Evolutionary conservation across 2,113 vertebrate species (phyloP).

Genomic region (Labeo rohita): DNA sequence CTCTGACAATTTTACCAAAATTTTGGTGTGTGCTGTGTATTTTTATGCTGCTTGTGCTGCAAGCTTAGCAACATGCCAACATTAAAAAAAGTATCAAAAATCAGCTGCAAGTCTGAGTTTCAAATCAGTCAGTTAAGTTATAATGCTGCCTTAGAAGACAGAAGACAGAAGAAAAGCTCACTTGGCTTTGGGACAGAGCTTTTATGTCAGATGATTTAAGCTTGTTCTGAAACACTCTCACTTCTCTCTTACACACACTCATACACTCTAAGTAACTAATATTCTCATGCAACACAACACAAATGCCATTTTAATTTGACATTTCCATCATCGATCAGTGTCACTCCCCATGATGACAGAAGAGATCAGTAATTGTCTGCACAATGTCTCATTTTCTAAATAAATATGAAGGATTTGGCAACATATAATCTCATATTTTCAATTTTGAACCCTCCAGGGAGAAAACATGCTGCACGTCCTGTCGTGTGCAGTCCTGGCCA

Average conservation of each 20-base stretch:
- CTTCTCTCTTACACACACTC: not conserved
- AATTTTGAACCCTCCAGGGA: not conserved
- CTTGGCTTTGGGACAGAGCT: not conserved
- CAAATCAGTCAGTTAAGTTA: not conserved
- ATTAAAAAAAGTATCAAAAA: not conserved
- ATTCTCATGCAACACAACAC: conserved; percentile 17
- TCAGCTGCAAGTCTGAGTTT: not conserved
- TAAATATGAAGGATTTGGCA: not conserved
- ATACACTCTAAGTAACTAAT: not conserved
- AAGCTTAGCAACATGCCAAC: not conserved
- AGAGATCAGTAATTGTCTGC: not conserved
- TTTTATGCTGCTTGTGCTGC: not conserved
- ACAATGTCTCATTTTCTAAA: not conserved
- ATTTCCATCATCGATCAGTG: conserved; percentile 19
- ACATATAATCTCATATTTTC: not conserved
- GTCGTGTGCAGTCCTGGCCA: conserved; percentile 45
- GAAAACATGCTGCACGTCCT: conserved; percentile 24
- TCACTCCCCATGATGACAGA: not conserved
- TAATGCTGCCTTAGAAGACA: not conserved
- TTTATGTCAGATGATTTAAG: conserved; percentile 14
- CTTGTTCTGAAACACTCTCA: not conserved
- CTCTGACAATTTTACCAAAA: not conserved
- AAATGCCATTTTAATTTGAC: conserved; percentile 22
- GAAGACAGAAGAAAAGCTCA: not conserved
- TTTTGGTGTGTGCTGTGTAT: not conserved